These are phyloP conservation scores for Carassius gibelio DNA, from an alignment of 2,113 vertebrate species.

Conservation along the genomic window DNA sequence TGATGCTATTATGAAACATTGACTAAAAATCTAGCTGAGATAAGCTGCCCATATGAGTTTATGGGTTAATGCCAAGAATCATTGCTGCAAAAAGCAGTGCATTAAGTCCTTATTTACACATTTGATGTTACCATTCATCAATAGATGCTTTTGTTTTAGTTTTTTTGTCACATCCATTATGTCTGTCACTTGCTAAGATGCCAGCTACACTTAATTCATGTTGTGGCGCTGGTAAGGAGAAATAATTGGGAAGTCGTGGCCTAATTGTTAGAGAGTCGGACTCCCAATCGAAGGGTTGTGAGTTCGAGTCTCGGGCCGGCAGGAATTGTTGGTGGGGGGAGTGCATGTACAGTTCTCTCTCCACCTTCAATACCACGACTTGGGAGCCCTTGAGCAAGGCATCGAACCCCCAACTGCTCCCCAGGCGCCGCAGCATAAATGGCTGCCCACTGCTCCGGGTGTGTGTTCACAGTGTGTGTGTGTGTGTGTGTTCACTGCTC, in stretches of 20 bases:
- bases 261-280: too few species aligned
- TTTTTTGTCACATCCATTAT: not conserved
- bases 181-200: not conserved
- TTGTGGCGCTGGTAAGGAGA: not conserved
- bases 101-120: conserved; percentile 13
- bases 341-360: too few species aligned
- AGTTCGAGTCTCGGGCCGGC: too few species aligned
- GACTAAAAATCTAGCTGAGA: not conserved
- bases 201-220: not conserved
- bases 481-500: too few species aligned
- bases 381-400: too few species aligned
- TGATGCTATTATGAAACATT: not conserved
- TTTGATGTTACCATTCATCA: not conserved
- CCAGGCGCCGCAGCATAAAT: too few species aligned
- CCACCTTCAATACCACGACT: too few species aligned
- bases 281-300: too few species aligned
- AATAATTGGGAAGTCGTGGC: not conserved
- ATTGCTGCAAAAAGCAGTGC: not conserved
- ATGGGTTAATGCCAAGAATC: conserved; percentile 1
- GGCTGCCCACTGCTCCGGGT: too few species aligned
- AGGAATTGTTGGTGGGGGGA: too few species aligned
- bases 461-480: too few species aligned
- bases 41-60: not conserved
- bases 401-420: too few species aligned
- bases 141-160: not conserved